Evolutionary conservation across 2,797 vertebrate species (phyloP).

Genomic region (Sus cebifrons): DNA sequence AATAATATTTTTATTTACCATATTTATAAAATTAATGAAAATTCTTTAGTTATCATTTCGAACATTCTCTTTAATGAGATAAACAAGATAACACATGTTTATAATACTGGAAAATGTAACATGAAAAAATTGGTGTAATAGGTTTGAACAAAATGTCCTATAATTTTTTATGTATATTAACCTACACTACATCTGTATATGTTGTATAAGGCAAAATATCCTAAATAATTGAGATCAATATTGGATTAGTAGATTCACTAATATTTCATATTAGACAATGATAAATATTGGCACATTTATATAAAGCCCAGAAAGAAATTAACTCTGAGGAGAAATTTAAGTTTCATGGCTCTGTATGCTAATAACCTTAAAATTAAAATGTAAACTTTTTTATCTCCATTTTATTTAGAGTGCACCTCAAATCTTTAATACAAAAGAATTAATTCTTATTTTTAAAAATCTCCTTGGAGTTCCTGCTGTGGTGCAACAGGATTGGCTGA

Average conservation of each 20-base stretch:
- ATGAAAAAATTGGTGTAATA: neutral
- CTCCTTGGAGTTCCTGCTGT: no score
- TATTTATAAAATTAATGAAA: constrained; percentile 19
- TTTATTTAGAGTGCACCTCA: neutral
- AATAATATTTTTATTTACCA: constrained; percentile 11
- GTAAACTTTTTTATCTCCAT: neutral
- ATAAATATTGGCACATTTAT: constrained; percentile 18
- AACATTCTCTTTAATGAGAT: neutral
- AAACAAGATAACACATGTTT: neutral
- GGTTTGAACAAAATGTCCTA: neutral
- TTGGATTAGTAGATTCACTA: neutral
- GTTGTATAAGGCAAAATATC: neutral
- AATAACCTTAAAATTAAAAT: constrained; percentile 51
- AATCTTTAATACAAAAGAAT: neutral
- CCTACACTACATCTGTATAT: neutral
- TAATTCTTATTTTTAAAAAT: neutral
- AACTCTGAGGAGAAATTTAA: constrained; percentile 26
- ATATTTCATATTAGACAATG: neutral
- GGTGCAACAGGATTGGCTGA: no score
- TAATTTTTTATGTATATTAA: neutral
- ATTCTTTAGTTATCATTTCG: constrained; percentile 39
- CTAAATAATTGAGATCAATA: neutral
- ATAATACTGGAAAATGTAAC: neutral
- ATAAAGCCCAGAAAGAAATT: constrained; percentile 23
- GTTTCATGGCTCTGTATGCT: neutral